Conservation (phyloP, 2,113 vertebrate species). For the Thermophis baileyi region DNA sequence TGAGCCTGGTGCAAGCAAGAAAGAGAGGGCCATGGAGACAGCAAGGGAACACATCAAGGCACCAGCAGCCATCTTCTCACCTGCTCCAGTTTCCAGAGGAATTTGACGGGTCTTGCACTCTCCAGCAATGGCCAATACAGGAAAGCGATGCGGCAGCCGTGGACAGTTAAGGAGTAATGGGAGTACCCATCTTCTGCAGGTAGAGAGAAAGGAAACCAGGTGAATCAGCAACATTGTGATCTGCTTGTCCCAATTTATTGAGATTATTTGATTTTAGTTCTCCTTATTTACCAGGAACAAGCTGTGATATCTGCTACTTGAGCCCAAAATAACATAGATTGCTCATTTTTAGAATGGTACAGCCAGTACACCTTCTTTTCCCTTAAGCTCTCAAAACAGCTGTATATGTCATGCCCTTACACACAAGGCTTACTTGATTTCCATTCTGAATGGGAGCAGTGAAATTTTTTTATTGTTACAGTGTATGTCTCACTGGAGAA, state of each 20-base stretch:
- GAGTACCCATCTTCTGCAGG: constrained; percentile 89
- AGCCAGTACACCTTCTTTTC: background rate
- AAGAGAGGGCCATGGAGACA: too few species aligned
- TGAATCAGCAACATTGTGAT: background rate
- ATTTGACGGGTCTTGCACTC: constrained; percentile 91
- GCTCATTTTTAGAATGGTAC: background rate
- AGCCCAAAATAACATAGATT: background rate
- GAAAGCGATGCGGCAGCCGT: constrained; percentile 92
- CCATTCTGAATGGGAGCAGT: too few species aligned
- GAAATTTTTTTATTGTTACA: too few species aligned
- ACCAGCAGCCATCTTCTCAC: constrained; percentile 63
- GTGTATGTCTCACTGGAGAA: too few species aligned
- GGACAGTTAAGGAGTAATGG: constrained; percentile 91
- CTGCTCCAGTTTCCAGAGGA: constrained; percentile 98
- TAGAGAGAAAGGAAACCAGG: constrained; percentile 16
- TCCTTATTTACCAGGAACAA: background rate
- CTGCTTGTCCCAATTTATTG: background rate
- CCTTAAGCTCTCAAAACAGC: background rate
- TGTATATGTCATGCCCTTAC: background rate
- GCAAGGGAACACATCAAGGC: background rate
- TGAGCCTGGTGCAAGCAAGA: background rate
- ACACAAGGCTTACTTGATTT: too few species aligned
- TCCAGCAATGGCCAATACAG: constrained; percentile 95
- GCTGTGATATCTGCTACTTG: background rate
- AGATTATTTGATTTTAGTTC: background rate